A percentile compares a stretch with the other conserved stretches of the same genome.
Conservation (phyloP, 2,797 vertebrate genomes). For the Sciurus vulgaris region DNA sequence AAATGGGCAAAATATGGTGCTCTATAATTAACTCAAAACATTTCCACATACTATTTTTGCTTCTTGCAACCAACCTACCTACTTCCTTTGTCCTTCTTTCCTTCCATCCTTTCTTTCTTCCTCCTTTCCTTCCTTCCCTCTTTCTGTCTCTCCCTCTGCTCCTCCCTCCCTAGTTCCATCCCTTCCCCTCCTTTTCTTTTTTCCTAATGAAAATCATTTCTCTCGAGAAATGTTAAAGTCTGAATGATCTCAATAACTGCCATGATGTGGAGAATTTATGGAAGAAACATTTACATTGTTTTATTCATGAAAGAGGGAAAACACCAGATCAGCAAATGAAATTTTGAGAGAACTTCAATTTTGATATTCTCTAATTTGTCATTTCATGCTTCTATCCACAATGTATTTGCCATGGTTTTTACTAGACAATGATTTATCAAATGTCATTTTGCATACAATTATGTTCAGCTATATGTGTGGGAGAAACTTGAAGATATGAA, state of each 20-base stretch:
- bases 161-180: background rate
- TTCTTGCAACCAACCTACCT: background rate
- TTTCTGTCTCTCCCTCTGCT: too few species aligned
- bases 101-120: too few species aligned
- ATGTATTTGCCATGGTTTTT: background rate
- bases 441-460: background rate
- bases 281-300: background rate
- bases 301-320: constrained; percentile 2
- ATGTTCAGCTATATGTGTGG: background rate
- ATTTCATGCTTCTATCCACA: background rate
- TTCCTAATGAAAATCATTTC: background rate
- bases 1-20: background rate
- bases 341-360: background rate
- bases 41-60: background rate
- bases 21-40: background rate
- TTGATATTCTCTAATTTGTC: background rate
- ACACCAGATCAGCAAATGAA: background rate
- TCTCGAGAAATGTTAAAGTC: background rate
- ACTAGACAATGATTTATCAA: background rate
- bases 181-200: background rate
- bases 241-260: background rate
- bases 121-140: accelerated
- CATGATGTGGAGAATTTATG: background rate
- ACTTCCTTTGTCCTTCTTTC: background rate
- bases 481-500: background rate